Percentiles rank a stretch among this genome's conserved stretches.
Conservation (phyloP, 2,797 vertebrate genomes). For the Karalla daura region DNA sequence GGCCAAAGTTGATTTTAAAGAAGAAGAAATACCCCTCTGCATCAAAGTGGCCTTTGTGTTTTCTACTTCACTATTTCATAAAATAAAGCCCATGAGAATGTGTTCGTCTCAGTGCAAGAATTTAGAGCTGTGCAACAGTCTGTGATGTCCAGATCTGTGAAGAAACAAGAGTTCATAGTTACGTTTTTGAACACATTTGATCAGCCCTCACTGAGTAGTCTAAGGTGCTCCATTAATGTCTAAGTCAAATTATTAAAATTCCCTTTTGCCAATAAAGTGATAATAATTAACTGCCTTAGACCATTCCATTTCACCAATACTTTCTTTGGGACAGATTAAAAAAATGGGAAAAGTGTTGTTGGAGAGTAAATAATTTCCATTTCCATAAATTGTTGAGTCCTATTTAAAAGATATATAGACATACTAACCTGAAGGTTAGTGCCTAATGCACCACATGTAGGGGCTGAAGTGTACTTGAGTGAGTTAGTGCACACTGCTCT, state of each 20-base stretch:
- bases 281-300: too few relatives aligned
- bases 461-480: constrained; percentile 17
- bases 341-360: too few relatives aligned
- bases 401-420: background rate
- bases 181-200: constrained; percentile 3
- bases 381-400: background rate
- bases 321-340: too few relatives aligned
- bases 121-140: background rate
- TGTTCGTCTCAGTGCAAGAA: constrained; percentile 9
- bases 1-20: background rate
- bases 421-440: background rate
- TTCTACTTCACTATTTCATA: background rate
- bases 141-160: background rate
- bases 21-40: background rate
- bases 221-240: too few relatives aligned
- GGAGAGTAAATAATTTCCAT: background rate
- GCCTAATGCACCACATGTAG: constrained; percentile 6
- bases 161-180: background rate
- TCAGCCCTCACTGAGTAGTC: too few relatives aligned
- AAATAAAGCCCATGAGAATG: background rate
- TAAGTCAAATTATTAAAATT: too few relatives aligned
- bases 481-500: constrained; percentile 39
- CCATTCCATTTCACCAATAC: too few relatives aligned
- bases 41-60: background rate
- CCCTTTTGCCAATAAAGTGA: too few relatives aligned